Base-by-base conservation (phyloP, 2,113 vertebrate genomes). In the Platysternon megacephalum region DNA sequence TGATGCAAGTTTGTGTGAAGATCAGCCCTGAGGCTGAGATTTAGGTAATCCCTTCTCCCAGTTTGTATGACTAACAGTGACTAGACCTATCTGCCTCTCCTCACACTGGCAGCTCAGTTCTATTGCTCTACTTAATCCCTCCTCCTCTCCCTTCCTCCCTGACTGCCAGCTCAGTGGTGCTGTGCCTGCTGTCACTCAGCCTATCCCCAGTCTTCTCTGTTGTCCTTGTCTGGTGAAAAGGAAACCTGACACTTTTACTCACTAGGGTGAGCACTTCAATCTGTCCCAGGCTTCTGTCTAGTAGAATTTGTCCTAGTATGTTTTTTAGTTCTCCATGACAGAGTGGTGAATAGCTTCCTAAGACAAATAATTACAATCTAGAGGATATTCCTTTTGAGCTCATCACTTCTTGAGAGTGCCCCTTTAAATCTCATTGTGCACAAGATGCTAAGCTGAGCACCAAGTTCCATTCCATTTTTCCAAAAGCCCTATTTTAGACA, bases 401-500 rank as follows among this genome's bases (percentile, higher is more conserved):
- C 21, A 32, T 80, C 48, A 80, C 29, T 51, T 21, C 79, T 49
- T 51, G 35, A 22, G 19, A 35, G 5, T 56, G 39, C 26, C 39
- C 26, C 14, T 42, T 56, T 55, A 82, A 56, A 56, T 56, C 52
- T 82, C 52, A 28, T 44, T 29, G 39, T 19, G 81, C 81, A 82
- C 28, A 46, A 16, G 52, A 29, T 82, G 13, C 39, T 44, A 82
- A 82, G n/a, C 81, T 6, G 39, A 87, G 58, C 86, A 90, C 49
- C 32, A 48, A 72, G n/a, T 76, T 82, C 51, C 14, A 83, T 91
- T 90, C 68, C 16, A n/a, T 55, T 88, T 83, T 32, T 90, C 58
- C 92, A 85, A 93, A 96, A 90, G 4, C n/a, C 86, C 79, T 82
- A 11, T 90, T 96, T 94, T 87, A 95, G 42, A 86, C 87, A 98